Evolutionary conservation across 2,888 invertebrate genomes (phyloP).

Genomic region (Dinocampus coccinellae): DNA sequence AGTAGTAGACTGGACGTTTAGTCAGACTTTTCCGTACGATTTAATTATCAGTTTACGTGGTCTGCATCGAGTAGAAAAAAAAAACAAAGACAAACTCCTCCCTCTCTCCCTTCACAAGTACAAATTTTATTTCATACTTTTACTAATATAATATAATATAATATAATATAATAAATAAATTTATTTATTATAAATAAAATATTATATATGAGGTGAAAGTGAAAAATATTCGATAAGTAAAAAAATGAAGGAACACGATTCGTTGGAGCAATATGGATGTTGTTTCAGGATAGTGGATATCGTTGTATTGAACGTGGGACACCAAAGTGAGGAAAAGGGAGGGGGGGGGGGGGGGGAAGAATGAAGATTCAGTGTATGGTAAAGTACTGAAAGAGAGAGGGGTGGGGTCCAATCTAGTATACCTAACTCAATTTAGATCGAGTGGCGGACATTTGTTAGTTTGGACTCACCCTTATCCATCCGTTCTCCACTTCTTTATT

Average conservation of each 20-base stretch:
- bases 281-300: conserved; percentile 48
- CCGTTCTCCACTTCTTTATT: conserved; percentile 43
- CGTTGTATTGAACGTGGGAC: conserved; percentile 38
- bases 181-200: too few relatives aligned
- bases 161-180: too few relatives aligned
- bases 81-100: conserved; percentile 18
- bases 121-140: too few relatives aligned
- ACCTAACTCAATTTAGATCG: conserved; percentile 71
- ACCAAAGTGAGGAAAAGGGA: too few relatives aligned
- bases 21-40: not conserved
- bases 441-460: conserved; percentile 69
- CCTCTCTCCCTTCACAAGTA: too few relatives aligned
- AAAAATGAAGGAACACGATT: conserved; percentile 51
- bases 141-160: too few relatives aligned
- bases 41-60: not conserved
- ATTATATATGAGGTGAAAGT: conserved; percentile 64
- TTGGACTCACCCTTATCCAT: conserved; percentile 49
- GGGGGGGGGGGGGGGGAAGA: too few relatives aligned
- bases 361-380: conserved; percentile 42
- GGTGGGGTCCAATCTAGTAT: conserved; percentile 44
- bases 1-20: not conserved
- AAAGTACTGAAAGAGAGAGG: not conserved
- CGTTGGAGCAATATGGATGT: conserved; percentile 64
- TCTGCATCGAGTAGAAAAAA: conserved; percentile 16
- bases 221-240: conserved; percentile 62